Evolutionary conservation across 1,140 invertebrate genomes (phyloP).

Genomic region (Eulimnadia texana): DNA sequence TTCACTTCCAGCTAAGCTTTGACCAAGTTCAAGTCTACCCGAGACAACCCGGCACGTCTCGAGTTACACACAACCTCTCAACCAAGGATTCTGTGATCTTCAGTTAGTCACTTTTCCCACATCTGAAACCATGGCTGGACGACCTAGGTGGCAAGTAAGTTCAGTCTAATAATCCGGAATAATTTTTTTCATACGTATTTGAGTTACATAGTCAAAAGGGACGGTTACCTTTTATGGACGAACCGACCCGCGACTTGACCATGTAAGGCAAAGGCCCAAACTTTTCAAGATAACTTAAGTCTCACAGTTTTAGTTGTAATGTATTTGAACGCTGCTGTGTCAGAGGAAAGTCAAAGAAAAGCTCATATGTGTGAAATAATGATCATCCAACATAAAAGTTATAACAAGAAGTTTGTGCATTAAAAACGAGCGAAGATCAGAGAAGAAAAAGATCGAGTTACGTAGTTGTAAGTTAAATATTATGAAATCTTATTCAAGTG

Average conservation of each 20-base stretch:
- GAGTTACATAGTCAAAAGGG: neutral
- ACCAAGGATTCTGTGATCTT: no score
- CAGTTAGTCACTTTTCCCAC: no score
- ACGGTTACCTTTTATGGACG: neutral
- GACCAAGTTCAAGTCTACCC: neutral
- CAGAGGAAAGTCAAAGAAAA: no score
- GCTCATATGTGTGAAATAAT: no score
- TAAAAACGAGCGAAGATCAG: no score
- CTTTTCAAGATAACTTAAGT: neutral
- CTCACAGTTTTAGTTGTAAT: neutral
- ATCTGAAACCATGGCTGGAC: constrained; percentile 11
- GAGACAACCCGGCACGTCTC: neutral
- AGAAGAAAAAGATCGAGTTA: no score
- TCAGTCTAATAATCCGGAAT: neutral
- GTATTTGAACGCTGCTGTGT: no score
- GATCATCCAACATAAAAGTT: no score
- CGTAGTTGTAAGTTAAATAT: no score
- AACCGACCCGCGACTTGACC: neutral
- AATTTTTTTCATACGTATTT: neutral
- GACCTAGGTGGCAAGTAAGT: constrained; percentile 15
- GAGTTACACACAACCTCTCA: no score
- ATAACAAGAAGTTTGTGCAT: no score
- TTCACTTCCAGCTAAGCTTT: neutral
- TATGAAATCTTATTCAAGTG: no score
- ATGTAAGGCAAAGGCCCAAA: neutral